Conservation (phyloP, 1,140 invertebrate species). For the Listronotus oregonensis region DNA sequence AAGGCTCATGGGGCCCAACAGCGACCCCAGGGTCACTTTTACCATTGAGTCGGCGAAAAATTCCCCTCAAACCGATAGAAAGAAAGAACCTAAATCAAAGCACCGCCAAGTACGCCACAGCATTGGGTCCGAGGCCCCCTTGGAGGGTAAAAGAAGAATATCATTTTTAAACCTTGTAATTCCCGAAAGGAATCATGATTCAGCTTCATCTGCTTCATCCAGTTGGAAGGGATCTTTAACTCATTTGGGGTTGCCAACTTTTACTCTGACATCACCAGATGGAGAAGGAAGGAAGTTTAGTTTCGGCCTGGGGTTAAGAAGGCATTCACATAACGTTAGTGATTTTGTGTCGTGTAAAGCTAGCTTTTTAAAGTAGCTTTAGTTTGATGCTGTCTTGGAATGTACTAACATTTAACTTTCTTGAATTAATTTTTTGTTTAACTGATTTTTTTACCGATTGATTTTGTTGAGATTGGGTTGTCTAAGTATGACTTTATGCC, state of each 20-base stretch:
- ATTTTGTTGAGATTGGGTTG: no score
- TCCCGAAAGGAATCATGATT: slow-evolving; percentile 43
- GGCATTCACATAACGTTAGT: slow-evolving; percentile 64
- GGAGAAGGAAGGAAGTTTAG: slow-evolving; percentile 60
- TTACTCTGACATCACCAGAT: slow-evolving; percentile 58
- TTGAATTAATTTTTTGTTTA: no score
- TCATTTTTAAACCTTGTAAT: slow-evolving; percentile 59
- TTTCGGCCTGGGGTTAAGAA: slow-evolving; percentile 58
- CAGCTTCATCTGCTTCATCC: slow-evolving; percentile 16
- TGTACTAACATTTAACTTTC: no score
- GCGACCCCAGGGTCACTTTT: no score
- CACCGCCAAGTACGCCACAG: slow-evolving; percentile 40
- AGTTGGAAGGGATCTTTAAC: slow-evolving; percentile 51
- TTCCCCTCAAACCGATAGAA: neutral
- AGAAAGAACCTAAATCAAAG: neutral
- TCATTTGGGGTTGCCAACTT: slow-evolving; percentile 60
- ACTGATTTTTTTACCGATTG: no score
- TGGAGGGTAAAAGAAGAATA: slow-evolving; percentile 38
- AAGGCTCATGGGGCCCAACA: no score
- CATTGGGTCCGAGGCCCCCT: slow-evolving; percentile 33
- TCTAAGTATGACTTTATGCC: no score
- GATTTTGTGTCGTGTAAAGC: slow-evolving; percentile 4
- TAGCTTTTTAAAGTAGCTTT: no score
- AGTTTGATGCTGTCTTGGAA: no score
- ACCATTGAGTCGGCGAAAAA: neutral